A percentile compares a stretch with the other conserved stretches of the same genome.
Conservation (phyloP, 2,888 invertebrate species). For the Chloroclystis v-ata region DNA sequence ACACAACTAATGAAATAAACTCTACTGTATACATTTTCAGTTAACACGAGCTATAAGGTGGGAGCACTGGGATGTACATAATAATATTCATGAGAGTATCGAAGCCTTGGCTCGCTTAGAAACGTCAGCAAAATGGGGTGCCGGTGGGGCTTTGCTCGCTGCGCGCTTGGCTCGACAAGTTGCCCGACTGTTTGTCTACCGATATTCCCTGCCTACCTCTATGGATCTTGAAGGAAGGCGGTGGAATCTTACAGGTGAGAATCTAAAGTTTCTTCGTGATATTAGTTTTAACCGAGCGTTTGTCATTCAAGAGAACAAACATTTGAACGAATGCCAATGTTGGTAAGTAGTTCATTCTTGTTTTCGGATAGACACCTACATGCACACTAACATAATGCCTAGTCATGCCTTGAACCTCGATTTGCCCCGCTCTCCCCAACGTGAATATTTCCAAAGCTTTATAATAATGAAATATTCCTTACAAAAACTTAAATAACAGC, state of each 20-base stretch:
- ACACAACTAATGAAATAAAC: too few species aligned
- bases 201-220: slow-evolving; percentile 69
- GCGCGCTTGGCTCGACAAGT: slow-evolving; percentile 70
- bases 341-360: too few species aligned
- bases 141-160: slow-evolving; percentile 75
- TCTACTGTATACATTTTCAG: slow-evolving; percentile 38
- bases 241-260: slow-evolving; percentile 73
- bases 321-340: too few species aligned
- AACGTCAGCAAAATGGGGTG: slow-evolving; percentile 77
- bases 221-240: slow-evolving; percentile 61
- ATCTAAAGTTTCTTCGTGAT: neutral
- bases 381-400: too few species aligned
- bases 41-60: slow-evolving; percentile 73
- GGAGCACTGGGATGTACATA: slow-evolving; percentile 71
- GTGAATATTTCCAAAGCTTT: too few species aligned
- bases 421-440: too few species aligned
- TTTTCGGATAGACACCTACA: too few species aligned
- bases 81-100: slow-evolving; percentile 50
- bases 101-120: slow-evolving; percentile 75
- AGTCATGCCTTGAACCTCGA: too few species aligned
- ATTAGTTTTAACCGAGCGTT: too few species aligned
- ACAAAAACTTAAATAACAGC: too few species aligned
- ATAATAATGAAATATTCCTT: too few species aligned
- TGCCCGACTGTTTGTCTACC: slow-evolving; percentile 76
- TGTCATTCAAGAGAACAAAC: too few species aligned